Percentiles rank a stretch among this genome's conserved stretches.
Conservation (phyloP, 2,113 vertebrate species). For the Rhea pennata region DNA sequence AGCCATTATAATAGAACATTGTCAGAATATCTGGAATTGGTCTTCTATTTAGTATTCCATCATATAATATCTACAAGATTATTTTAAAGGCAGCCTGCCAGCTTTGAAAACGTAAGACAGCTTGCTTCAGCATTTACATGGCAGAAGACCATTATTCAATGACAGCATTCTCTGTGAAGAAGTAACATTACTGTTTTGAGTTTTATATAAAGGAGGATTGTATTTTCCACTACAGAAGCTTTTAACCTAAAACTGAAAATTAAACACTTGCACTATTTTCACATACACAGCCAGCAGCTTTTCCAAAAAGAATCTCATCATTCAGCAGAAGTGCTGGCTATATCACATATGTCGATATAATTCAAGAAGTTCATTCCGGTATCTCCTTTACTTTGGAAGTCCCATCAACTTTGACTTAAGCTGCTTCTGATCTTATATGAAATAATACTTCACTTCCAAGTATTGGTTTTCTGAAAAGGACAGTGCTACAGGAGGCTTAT, state of each 20-base stretch:
- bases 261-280: neutral
- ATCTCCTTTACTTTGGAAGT: neutral
- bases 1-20: conserved; percentile 46
- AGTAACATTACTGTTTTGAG: neutral
- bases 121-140: conserved; percentile 48
- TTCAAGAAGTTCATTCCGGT: neutral
- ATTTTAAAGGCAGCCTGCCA: conserved; percentile 49
- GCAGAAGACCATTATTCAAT: neutral
- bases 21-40: conserved; percentile 48
- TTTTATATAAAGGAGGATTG: neutral
- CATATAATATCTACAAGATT: conserved; percentile 40
- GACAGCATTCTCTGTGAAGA: neutral
- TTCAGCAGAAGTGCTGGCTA: neutral
- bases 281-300: neutral
- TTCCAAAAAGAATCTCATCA: neutral
- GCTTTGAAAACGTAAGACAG: conserved; percentile 58
- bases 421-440: neutral
- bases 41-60: conserved; percentile 60
- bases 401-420: neutral
- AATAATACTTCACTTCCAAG: neutral
- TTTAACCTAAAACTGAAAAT: neutral
- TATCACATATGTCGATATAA: neutral
- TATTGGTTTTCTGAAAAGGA: neutral
- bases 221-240: neutral
- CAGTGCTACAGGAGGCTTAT: neutral